These are phyloP conservation scores for Danaus melanippus DNA, from an alignment of 1,140 invertebrate genomes.

Conservation along the genomic window DNA sequence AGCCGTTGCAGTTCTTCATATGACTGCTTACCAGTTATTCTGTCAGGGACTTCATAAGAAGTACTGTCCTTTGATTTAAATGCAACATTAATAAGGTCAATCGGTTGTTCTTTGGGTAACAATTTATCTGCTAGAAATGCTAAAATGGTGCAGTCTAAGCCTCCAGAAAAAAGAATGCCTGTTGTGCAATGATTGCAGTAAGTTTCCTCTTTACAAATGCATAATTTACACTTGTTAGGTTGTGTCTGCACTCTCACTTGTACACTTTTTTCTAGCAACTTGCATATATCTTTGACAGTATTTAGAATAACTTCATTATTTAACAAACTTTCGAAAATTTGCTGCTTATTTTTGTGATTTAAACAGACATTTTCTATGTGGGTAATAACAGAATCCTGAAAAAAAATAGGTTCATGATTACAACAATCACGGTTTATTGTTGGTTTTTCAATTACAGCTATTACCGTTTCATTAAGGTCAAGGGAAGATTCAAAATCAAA, in stretches of 20 bases:
- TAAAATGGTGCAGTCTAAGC: constrained; percentile 93
- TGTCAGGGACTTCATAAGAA: constrained; percentile 83
- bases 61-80: constrained; percentile 78
- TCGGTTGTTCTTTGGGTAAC: constrained; percentile 78
- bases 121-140: constrained; percentile 85
- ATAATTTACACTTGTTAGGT: constrained; percentile 78
- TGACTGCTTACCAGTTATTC: constrained; percentile 83
- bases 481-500: constrained; percentile 22
- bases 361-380: constrained; percentile 39
- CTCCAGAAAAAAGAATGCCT: constrained; percentile 94
- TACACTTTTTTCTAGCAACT: constrained; percentile 76
- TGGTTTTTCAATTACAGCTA: too few species aligned
- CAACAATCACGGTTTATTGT: too few species aligned
- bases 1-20: constrained; percentile 80
- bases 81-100: constrained; percentile 98
- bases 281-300: constrained; percentile 68
- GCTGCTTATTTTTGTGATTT: constrained; percentile 31
- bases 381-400: constrained; percentile 58
- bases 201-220: constrained; percentile 55
- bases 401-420: constrained; percentile 13
- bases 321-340: constrained; percentile 59
- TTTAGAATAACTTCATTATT: constrained; percentile 42
- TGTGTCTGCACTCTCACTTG: constrained; percentile 76
- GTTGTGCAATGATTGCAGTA: constrained; percentile 79
- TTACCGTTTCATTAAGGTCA: constrained; percentile 31